Percentiles rank a stretch among this genome's conserved stretches.
phyloP scores from a whole-genome alignment of 2,797 vertebrate genomes.

The Phalanger gymnotis region DNA sequence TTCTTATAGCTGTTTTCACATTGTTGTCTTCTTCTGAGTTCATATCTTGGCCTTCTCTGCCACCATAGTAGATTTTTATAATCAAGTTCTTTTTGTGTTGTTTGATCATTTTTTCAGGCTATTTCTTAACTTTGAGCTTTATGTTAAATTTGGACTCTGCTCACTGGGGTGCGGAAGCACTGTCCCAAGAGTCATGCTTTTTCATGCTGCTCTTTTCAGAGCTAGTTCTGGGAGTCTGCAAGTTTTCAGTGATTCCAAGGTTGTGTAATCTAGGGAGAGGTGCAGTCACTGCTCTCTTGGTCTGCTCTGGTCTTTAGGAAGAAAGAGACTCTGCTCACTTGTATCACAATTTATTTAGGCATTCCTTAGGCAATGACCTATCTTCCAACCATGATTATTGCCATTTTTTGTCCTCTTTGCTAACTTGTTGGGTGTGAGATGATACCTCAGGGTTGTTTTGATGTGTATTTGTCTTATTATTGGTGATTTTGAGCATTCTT shows the following conservation, averaged over 20 bases:
- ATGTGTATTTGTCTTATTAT: not conserved
- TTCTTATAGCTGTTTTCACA: not conserved
- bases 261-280: not conserved
- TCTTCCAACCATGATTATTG: not conserved
- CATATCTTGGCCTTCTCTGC: not conserved
- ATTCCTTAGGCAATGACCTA: not conserved
- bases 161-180: not conserved
- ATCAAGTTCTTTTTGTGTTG: too few relatives aligned
- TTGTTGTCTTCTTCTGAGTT: not conserved
- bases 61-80: too few relatives aligned
- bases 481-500: not conserved
- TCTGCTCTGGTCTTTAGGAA: not conserved
- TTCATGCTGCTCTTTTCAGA: not conserved
- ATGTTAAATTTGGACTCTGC: not conserved
- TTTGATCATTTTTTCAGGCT: not conserved
- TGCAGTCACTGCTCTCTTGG: not conserved
- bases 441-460: not conserved
- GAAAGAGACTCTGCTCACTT: not conserved
- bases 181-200: not conserved
- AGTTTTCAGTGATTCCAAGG: not conserved
- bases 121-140: not conserved
- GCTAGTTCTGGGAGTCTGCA: not conserved
- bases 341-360: not conserved
- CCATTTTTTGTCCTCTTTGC: not conserved
- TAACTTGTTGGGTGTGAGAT: not conserved